A percentile compares a stretch with the other conserved stretches of the same genome.
Conservation (phyloP, 2,888 invertebrate genomes). For the Tubulanus polymorphus region DNA sequence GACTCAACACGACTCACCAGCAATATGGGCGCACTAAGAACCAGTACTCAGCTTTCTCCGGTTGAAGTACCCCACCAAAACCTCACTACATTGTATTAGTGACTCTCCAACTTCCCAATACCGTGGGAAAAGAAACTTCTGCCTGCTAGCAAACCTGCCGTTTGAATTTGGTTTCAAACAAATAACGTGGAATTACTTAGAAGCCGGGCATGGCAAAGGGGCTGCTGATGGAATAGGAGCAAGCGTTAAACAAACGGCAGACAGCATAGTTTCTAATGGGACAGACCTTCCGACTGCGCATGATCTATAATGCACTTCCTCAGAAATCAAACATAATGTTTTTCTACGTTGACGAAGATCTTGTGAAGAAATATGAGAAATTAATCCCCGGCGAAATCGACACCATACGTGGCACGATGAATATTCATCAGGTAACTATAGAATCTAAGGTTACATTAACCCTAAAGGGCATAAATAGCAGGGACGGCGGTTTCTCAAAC, state of each 20-base stretch:
- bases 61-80: background rate
- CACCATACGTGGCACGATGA: no score
- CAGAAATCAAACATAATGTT: no score
- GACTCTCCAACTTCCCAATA: conserved; percentile 50
- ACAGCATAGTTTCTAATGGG: conserved; percentile 19
- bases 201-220: conserved; percentile 45
- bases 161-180: conserved; percentile 25
- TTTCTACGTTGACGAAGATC: no score
- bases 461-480: no score
- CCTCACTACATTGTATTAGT: conserved; percentile 28
- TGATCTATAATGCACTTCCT: no score
- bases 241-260: conserved; percentile 33
- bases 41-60: conserved; percentile 27
- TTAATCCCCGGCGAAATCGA: no score
- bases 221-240: conserved; percentile 42
- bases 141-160: conserved; percentile 14
- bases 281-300: conserved; percentile 12
- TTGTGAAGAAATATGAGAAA: no score
- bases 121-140: conserved; percentile 47
- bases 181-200: conserved; percentile 41
- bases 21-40: conserved; percentile 48
- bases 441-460: no score
- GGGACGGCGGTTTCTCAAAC: no score
- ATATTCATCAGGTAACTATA: no score
- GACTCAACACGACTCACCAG: conserved; percentile 38